These are phyloP conservation scores for Echinops telfairi DNA, from an alignment of 2,113 vertebrate species.

Conservation along the genomic window DNA sequence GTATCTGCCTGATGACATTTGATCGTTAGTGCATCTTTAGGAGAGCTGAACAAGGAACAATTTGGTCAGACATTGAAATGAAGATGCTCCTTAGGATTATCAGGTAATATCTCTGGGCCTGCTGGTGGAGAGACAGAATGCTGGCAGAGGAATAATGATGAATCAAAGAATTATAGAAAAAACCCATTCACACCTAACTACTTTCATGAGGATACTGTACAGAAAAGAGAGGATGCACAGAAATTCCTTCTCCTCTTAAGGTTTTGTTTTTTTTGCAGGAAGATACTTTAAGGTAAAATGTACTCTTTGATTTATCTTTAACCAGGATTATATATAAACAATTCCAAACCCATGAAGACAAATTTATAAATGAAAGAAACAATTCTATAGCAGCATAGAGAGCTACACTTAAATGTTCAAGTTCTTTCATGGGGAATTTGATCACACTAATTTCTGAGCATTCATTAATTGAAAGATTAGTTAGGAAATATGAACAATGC, in stretches of 20 bases:
- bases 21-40: slow-evolving; percentile 22
- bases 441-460: background rate
- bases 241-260: background rate
- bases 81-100: background rate
- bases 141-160: background rate
- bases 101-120: background rate
- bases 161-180: background rate
- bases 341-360: background rate
- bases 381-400: background rate
- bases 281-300: background rate
- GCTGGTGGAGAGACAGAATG: background rate
- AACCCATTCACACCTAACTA: too few relatives aligned
- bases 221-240: background rate
- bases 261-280: background rate
- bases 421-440: background rate
- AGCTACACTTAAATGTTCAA: background rate
- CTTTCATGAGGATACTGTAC: background rate
- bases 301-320: background rate
- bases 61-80: background rate
- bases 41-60: slow-evolving; percentile 13
- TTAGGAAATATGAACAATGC: background rate
- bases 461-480: background rate
- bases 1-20: slow-evolving; percentile 55
- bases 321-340: background rate
- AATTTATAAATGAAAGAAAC: background rate